phyloP scores from a whole-genome alignment of 2,888 invertebrate species.

The Lobophora halterata region DNA sequence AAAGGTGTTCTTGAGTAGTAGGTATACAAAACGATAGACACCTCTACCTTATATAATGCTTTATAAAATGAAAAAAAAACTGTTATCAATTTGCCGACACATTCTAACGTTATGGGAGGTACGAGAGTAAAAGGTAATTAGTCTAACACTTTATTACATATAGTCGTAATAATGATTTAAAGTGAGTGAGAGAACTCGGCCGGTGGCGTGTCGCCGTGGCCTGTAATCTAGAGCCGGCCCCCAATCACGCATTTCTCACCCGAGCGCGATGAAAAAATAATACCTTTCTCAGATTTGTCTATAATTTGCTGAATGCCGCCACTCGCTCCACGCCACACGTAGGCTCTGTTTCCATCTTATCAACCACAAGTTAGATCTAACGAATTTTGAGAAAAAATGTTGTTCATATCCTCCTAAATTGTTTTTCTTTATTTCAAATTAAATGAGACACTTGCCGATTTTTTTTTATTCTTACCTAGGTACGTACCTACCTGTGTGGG shows the following conservation, averaged over 20 bases:
- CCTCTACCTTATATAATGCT: no score
- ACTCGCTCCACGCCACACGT: slow-evolving; percentile 13
- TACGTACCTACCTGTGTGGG: no score
- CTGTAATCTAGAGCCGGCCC: slow-evolving; percentile 77
- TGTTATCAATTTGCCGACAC: slow-evolving; percentile 22
- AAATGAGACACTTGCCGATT: no score
- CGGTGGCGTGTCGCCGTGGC: slow-evolving; percentile 69
- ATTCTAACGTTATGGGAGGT: slow-evolving; percentile 56
- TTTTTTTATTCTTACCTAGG: no score
- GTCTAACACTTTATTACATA: slow-evolving; percentile 76
- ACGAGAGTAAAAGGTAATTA: no score
- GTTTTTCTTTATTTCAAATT: no score
- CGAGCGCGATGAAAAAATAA: slow-evolving; percentile 80
- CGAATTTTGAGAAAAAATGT: background rate
- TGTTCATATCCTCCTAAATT: no score
- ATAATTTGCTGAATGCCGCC: slow-evolving; percentile 76
- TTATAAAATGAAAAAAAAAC: no score
- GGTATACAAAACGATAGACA: no score
- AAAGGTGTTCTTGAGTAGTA: no score
- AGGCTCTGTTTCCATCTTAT: slow-evolving; percentile 10
- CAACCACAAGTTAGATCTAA: slow-evolving; percentile 2
- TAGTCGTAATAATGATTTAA: slow-evolving; percentile 72
- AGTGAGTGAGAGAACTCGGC: slow-evolving; percentile 63
- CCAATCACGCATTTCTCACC: slow-evolving; percentile 80
- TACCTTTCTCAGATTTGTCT: slow-evolving; percentile 74